Evolutionary conservation across 2,113 vertebrate genomes (phyloP).

Genomic region (Pica pica): DNA sequence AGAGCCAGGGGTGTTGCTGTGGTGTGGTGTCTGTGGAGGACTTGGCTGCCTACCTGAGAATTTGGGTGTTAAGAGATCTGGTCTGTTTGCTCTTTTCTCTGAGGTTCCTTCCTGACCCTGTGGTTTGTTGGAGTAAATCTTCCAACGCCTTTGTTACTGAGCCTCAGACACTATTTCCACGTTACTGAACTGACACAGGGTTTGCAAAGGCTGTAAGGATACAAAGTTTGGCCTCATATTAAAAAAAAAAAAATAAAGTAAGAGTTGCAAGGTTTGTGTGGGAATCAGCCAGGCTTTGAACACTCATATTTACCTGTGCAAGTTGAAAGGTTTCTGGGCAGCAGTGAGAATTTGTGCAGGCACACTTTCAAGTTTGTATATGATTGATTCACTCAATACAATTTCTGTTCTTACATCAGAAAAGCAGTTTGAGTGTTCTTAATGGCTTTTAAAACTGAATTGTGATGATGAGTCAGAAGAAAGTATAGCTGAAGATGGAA

Average conservation of each 20-base stretch:
- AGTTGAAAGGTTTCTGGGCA: neutral
- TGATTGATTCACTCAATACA: slow-evolving; percentile 13
- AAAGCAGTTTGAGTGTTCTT: slow-evolving; percentile 33
- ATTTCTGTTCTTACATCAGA: slow-evolving; percentile 27
- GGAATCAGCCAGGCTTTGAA: neutral
- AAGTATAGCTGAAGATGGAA: slow-evolving; percentile 47
- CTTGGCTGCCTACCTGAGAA: neutral
- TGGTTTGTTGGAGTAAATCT: neutral
- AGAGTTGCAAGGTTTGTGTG: neutral
- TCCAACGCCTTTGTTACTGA: neutral
- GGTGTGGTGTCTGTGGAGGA: neutral
- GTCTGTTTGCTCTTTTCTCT: neutral
- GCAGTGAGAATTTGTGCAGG: neutral
- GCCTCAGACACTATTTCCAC: neutral
- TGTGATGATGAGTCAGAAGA: slow-evolving; percentile 59
- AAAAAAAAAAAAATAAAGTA: neutral
- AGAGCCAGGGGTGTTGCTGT: neutral
- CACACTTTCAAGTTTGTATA: neutral
- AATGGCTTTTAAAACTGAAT: slow-evolving; percentile 57
- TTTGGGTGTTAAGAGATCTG: neutral
- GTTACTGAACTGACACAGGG: neutral
- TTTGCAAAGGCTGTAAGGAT: neutral
- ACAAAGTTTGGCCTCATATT: neutral
- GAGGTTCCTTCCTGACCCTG: neutral
- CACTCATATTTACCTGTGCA: neutral